Conservation (phyloP, 2,888 invertebrate species). For the Trisateles emortualis region DNA sequence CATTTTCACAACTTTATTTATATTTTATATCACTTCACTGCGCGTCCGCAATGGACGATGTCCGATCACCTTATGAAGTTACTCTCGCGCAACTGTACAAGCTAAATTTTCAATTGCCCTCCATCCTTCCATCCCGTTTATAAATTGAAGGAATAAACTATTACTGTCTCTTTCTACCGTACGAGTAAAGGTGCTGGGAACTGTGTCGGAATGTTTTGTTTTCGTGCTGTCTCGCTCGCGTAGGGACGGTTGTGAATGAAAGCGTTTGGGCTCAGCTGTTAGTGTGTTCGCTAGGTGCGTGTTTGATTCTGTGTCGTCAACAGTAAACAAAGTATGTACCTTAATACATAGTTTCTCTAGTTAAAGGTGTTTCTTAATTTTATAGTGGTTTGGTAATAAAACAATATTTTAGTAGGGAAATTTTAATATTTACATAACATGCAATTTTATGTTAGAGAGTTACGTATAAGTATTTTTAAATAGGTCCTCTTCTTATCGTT, state of each 20-base stretch:
- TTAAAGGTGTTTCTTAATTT: too few species aligned
- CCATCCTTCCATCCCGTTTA: conserved; percentile 72
- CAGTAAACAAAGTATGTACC: not conserved
- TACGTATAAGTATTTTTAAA: too few species aligned
- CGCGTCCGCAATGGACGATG: conserved; percentile 56
- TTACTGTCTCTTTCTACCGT: conserved; percentile 58
- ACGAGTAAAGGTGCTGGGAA: conserved; percentile 69
- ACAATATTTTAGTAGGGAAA: too few species aligned
- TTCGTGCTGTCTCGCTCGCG: conserved; percentile 78
- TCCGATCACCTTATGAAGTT: conserved; percentile 57
- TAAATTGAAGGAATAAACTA: conserved; percentile 51
- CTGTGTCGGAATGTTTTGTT: conserved; percentile 86
- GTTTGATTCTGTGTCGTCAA: conserved; percentile 61
- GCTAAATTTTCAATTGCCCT: conserved; percentile 75
- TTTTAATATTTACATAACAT: too few species aligned
- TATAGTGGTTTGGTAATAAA: too few species aligned
- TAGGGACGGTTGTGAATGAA: conserved; percentile 75
- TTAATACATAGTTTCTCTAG: too few species aligned
- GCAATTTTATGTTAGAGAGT: too few species aligned
- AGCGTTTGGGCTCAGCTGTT: conserved; percentile 55
- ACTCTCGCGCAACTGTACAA: conserved; percentile 61
- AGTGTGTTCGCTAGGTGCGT: conserved; percentile 30
- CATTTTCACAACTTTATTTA: conserved; percentile 67
- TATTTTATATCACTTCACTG: conserved; percentile 18
- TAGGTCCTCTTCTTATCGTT: too few species aligned